These are phyloP conservation scores for Stichodactyla mertensii DNA, from an alignment of 64 coral and sea anemone genomes.

Conservation along the genomic window DNA sequence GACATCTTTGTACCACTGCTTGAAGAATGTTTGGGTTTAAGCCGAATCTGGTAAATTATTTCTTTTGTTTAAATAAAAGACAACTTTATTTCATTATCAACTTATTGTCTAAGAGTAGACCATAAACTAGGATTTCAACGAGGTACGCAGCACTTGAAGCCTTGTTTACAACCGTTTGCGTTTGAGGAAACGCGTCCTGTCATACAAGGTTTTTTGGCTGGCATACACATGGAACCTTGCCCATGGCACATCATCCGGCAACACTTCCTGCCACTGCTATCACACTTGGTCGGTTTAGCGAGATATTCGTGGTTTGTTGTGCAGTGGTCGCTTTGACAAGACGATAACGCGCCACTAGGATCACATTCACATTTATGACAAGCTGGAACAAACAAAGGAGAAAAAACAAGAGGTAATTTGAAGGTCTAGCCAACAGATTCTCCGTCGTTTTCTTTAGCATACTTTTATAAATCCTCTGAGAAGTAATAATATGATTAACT, in stretches of 20 bases:
- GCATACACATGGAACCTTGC: constrained; percentile 40
- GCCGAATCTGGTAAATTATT: no score
- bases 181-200: neutral
- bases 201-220: constrained; percentile 25
- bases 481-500: no score
- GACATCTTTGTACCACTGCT: no score
- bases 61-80: no score
- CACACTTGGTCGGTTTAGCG: constrained; percentile 12
- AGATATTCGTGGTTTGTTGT: constrained; percentile 39
- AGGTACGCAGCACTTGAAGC: constrained; percentile 50
- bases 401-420: no score
- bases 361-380: constrained; percentile 62
- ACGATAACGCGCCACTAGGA: constrained; percentile 37
- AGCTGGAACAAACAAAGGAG: neutral
- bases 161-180: constrained; percentile 25
- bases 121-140: neutral
- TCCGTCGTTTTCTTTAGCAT: no score
- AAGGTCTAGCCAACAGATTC: no score
- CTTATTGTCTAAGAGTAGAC: no score
- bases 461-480: no score
- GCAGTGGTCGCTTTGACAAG: constrained; percentile 36
- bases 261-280: constrained; percentile 1
- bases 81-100: no score
- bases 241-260: constrained; percentile 55
- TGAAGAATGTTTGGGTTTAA: no score